Conservation (phyloP, 2,888 invertebrate genomes). For the Drosophila aldrichi region DNA sequence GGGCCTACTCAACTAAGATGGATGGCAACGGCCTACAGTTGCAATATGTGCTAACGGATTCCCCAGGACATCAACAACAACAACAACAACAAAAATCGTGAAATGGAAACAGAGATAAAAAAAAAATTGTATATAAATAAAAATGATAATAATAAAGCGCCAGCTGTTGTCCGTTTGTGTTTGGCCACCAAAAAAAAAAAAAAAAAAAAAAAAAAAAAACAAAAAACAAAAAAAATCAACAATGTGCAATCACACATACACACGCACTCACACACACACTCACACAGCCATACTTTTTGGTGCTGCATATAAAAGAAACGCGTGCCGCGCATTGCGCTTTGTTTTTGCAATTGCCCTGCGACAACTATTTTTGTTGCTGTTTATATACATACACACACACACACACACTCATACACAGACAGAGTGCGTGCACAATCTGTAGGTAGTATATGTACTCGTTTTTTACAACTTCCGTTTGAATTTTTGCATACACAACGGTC, state of each 20-base stretch:
- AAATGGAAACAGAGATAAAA: conserved; percentile 7
- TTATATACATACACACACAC: conserved; percentile 10
- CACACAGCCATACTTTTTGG: conserved; percentile 24
- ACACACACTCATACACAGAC: background rate
- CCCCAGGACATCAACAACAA: conserved; percentile 16
- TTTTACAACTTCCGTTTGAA: conserved; percentile 67
- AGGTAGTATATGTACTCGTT: conserved; percentile 56
- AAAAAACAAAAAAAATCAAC: conserved; percentile 76
- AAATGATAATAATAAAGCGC: conserved; percentile 58
- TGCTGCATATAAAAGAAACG: conserved; percentile 60
- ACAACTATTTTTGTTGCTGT: conserved; percentile 40
- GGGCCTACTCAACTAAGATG: conserved; percentile 44
- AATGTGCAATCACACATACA: conserved; percentile 57
- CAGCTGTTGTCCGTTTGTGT: conserved; percentile 70
- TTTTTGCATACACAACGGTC: conserved; percentile 55
- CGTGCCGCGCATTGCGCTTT: conserved; percentile 49
- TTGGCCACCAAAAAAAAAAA: conserved; percentile 70
- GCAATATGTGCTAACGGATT: conserved; percentile 27
- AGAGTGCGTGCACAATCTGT: conserved; percentile 30
- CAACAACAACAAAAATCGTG: conserved; percentile 6
- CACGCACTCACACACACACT: conserved; percentile 7
- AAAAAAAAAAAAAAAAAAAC: conserved; percentile 64
- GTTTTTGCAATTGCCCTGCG: conserved; percentile 39
- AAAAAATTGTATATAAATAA: conserved; percentile 22
- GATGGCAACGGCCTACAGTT: conserved; percentile 24